Percentiles rank a stretch among this genome's conserved stretches.
phyloP scores from a whole-genome alignment of 2,113 vertebrate species.

The Etheostoma spectabile region DNA sequence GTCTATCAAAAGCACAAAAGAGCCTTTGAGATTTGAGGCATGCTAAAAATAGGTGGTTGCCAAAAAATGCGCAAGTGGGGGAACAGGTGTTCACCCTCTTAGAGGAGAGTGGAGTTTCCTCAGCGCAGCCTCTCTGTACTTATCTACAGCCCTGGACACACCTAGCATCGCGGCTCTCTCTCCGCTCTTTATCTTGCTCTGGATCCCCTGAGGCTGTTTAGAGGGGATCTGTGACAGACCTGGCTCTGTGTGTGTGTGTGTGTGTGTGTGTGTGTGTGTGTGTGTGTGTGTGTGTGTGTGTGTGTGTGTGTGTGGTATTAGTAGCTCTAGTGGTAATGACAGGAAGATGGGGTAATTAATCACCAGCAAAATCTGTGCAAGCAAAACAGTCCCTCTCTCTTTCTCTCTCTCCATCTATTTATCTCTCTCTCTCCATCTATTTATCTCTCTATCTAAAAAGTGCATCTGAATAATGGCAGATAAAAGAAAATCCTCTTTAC shows the following conservation, averaged over 20 bases:
- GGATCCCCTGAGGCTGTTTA: conserved; percentile 61
- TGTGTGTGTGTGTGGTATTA: conserved; percentile 48
- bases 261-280: conserved; percentile 22
- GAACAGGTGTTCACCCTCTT: conserved; percentile 62
- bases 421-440: conserved; percentile 14
- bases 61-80: neutral
- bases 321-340: conserved; percentile 61
- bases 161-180: conserved; percentile 35
- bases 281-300: conserved; percentile 45
- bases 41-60: conserved; percentile 48
- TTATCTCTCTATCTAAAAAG: conserved; percentile 50
- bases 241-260: conserved; percentile 49
- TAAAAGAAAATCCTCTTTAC: conserved; percentile 48
- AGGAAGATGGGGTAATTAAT: conserved; percentile 73
- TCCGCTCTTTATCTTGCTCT: conserved; percentile 31
- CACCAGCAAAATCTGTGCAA: conserved; percentile 63
- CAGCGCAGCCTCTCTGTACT: conserved; percentile 14
- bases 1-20: conserved; percentile 21
- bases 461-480: conserved; percentile 51
- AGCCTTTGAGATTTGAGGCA: conserved; percentile 21
- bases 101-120: conserved; percentile 14
- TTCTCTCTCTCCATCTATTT: neutral
- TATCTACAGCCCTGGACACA: conserved; percentile 47
- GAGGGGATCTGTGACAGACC: conserved; percentile 65
- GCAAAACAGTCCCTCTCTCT: conserved; percentile 45